A percentile compares a stretch with the other conserved stretches of the same genome.
phyloP scores from a whole-genome alignment of 2,797 vertebrate genomes.

The Aldrovandia affinis region DNA sequence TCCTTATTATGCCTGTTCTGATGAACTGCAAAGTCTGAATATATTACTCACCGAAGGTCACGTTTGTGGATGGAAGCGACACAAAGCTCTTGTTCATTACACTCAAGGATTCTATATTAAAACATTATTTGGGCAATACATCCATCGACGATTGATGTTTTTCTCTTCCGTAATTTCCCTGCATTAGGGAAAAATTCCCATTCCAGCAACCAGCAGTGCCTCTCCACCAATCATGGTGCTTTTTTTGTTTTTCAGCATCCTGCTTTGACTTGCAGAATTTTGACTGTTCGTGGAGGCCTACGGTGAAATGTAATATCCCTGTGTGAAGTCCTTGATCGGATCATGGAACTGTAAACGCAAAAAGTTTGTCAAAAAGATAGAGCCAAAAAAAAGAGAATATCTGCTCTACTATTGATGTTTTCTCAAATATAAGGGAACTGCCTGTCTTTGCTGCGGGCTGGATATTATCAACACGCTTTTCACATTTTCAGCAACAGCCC shows the following conservation, averaged over 20 bases:
- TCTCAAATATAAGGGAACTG: neutral
- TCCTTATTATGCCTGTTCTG: neutral
- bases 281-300: too few relatives aligned
- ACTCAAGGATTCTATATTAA: neutral
- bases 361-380: neutral
- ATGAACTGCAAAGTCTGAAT: neutral
- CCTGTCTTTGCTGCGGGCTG: neutral
- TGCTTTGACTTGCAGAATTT: neutral
- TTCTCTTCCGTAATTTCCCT: neutral
- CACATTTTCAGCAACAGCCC: neutral
- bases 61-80: neutral
- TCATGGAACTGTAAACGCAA: neutral
- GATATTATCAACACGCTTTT: neutral
- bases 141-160: neutral
- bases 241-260: neutral
- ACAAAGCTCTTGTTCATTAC: neutral
- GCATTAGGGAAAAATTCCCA: neutral
- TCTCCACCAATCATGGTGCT: too few relatives aligned
- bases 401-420: neutral
- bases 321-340: too few relatives aligned
- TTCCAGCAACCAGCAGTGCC: neutral
- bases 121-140: neutral
- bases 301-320: too few relatives aligned
- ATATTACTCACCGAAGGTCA: constrained; percentile 5
- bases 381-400: neutral